These are phyloP conservation scores for Schizopygopsis malacanthus DNA, from an alignment of 2,797 vertebrate species.

Conservation along the genomic window DNA sequence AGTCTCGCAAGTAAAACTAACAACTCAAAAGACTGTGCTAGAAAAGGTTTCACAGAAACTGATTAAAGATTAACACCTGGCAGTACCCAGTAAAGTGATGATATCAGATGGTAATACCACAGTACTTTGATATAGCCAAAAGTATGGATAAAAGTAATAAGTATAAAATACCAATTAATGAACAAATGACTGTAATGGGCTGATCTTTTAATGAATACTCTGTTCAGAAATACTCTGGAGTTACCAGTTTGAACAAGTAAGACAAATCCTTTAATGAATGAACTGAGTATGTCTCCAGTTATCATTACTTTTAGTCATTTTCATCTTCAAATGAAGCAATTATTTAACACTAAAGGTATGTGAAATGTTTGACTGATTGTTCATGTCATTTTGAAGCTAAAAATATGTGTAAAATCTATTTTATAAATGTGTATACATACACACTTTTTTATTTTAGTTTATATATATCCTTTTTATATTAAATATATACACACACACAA, in stretches of 20 bases:
- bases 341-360: neutral
- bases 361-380: neutral
- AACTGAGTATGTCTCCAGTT: neutral
- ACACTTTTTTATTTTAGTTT: too few species aligned
- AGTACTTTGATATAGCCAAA: neutral
- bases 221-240: neutral
- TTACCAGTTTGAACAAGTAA: neutral
- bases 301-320: neutral
- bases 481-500: too few species aligned
- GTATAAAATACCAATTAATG: conserved; percentile 1
- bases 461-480: too few species aligned
- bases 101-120: neutral
- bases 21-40: neutral
- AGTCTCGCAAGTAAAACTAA: neutral
- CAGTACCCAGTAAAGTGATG: neutral
- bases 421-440: too few species aligned
- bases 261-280: neutral
- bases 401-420: too few species aligned
- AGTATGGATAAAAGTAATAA: neutral
- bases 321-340: neutral
- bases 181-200: neutral
- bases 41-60: neutral
- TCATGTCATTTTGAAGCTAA: too few species aligned
- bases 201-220: neutral
- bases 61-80: neutral